Percentiles rank a stretch among this genome's conserved stretches.
phyloP scores from a whole-genome alignment of 30 jellyfish, hydroid and myxozoan species.

The Chironex yamaguchii region DNA sequence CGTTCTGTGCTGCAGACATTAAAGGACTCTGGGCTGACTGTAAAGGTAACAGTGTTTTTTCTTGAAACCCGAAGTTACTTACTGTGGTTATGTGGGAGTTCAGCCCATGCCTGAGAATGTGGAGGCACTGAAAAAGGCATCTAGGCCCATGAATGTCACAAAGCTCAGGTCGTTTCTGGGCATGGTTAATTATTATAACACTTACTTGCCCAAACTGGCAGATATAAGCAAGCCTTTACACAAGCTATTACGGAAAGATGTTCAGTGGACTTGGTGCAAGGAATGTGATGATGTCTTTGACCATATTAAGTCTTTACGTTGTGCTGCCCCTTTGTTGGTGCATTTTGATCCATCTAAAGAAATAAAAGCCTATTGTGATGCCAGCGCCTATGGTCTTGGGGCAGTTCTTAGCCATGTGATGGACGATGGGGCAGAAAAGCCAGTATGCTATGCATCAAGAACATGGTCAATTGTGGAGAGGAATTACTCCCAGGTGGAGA shows the following conservation, averaged over 20 bases:
- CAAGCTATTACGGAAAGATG: constrained; percentile 37
- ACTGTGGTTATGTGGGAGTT: constrained; percentile 57
- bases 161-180: constrained; percentile 71
- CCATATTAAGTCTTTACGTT: constrained; percentile 10
- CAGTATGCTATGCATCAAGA: too few relatives aligned
- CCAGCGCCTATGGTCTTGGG: constrained; percentile 74
- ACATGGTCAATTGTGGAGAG: too few relatives aligned
- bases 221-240: constrained; percentile 63
- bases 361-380: constrained; percentile 24
- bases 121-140: constrained; percentile 43
- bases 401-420: constrained; percentile 77
- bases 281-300: constrained; percentile 23
- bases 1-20: constrained; percentile 2
- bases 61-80: constrained; percentile 31
- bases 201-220: constrained; percentile 33
- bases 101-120: constrained; percentile 29
- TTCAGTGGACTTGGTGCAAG: constrained; percentile 48
- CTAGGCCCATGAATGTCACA: constrained; percentile 50
- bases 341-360: constrained; percentile 62
- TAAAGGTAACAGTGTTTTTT: constrained; percentile 42
- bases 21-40: constrained; percentile 6
- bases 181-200: constrained; percentile 27
- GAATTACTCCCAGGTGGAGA: too few relatives aligned
- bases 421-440: too few relatives aligned
- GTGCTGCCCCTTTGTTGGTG: constrained; percentile 30